Conservation (phyloP, 2,113 vertebrate genomes). For the Oryzias melastigma region DNA sequence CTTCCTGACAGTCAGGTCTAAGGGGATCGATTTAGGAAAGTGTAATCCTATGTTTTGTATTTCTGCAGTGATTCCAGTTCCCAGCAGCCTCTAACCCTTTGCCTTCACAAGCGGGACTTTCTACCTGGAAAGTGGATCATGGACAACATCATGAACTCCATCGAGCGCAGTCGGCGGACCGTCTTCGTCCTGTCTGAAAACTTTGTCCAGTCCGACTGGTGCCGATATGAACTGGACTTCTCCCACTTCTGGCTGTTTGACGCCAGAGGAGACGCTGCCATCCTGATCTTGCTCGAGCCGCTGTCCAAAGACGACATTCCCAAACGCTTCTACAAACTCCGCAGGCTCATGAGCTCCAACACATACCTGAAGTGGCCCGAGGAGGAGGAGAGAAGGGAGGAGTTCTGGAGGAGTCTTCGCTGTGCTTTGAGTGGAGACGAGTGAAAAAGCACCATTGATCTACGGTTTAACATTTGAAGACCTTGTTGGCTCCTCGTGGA, state of each 20-base stretch:
- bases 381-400: constrained; percentile 58
- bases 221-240: constrained; percentile 92
- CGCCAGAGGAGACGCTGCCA: constrained; percentile 62
- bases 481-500: too few relatives aligned
- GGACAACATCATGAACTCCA: constrained; percentile 88
- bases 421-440: constrained; percentile 64
- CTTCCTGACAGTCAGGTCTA: too few relatives aligned
- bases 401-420: constrained; percentile 85
- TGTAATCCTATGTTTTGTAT: not conserved
- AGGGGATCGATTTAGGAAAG: not conserved
- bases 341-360: constrained; percentile 88
- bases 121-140: constrained; percentile 86
- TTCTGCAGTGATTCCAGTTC: constrained; percentile 16
- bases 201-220: constrained; percentile 92
- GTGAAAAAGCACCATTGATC: too few relatives aligned
- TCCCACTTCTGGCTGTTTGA: constrained; percentile 90
- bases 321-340: constrained; percentile 87
- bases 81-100: constrained; percentile 72
- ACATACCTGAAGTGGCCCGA: constrained; percentile 90
- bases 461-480: too few relatives aligned
- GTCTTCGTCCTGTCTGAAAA: constrained; percentile 87
- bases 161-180: constrained; percentile 84
- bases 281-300: constrained; percentile 86
- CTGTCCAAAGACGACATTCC: constrained; percentile 83
- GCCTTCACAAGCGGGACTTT: constrained; percentile 90